Conservation (phyloP, 2,113 vertebrate genomes). For the Bubo blakistoni region DNA sequence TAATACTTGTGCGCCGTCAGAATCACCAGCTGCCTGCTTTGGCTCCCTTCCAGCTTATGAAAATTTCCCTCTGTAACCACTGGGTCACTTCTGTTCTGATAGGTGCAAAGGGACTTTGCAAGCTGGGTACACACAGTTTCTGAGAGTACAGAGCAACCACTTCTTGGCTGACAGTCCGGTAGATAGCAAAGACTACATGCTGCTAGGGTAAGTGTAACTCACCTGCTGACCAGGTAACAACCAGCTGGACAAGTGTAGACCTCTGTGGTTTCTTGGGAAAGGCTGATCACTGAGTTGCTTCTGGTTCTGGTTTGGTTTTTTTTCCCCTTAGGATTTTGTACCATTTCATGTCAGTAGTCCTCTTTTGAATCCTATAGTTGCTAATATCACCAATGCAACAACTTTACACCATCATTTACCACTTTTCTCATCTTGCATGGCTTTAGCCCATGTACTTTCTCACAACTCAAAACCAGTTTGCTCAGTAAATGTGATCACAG, state of each 20-base stretch:
- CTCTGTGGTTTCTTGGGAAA: not conserved
- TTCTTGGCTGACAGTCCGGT: not conserved
- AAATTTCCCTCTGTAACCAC: not conserved
- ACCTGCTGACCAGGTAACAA: not conserved
- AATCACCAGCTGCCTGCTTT: not conserved
- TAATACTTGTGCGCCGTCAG: not conserved
- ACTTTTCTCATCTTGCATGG: not conserved
- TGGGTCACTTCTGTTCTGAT: not conserved
- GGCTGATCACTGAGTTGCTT: not conserved
- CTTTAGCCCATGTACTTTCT: not conserved
- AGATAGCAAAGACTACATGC: fast-evolving
- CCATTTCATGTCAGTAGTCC: not conserved
- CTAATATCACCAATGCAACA: not conserved
- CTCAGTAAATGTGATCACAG: no score
- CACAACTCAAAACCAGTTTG: not conserved
- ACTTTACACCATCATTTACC: not conserved
- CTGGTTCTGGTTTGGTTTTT: not conserved
- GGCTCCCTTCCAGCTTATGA: not conserved
- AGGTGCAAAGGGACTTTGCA: not conserved
- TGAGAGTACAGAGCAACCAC: not conserved
- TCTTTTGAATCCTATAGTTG: not conserved
- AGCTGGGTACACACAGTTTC: not conserved
- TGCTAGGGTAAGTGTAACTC: not conserved
- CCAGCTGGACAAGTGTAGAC: not conserved
- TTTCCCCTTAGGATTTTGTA: not conserved